Base-by-base conservation (phyloP, 1,140 invertebrate species). In the Sycophila sp. region DNA sequence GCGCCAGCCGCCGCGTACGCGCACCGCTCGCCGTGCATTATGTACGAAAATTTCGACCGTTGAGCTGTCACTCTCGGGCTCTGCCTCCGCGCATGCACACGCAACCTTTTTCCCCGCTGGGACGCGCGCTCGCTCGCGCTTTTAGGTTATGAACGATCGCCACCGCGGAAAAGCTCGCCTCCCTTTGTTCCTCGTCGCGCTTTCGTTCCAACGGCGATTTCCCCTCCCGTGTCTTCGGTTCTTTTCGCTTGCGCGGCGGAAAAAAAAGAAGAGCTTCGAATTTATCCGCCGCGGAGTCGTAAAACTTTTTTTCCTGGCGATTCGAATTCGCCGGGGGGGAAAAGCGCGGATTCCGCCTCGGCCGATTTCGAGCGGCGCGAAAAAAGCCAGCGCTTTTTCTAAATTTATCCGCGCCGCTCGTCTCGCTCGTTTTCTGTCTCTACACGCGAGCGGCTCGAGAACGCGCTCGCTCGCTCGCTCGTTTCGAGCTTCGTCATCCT, bases 31-130 rank as follows among this genome's bases (percentile, higher is more conserved):
- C 69, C 67, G 55, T 78, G 75, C 74, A 74, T 75, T 78, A 76
- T 76, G 59, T 74, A 75, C 71, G 73, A 77, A 77, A 78, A 75
- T 77, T 78, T 77, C 73, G 62, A 76, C 71, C 69, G 73, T 76
- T 69, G 71, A 72, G 74, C 73, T 72, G 73, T 74, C 73, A 72
- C 70, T 72, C 49, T 22, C 38, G 22, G 32, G 24, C 42, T 60
- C 59, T 30, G 28, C 34, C 32, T 17, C 30, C 42, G 17, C 60
- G 56, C 45, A n/a, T n/a, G 49, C 42, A 30, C 34, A 34, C 49
- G 28, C 36, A 45, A 40, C n/a, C 22, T 59, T 53, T 30, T 55
- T 47, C n/a, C n/a, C n/a, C n/a, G n/a, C n/a, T n/a, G n/a, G n/a
- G n/a, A 34, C 22, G 49, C 26, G 49, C 17, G 38, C 19, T 49